Conservation (phyloP, 2,888 invertebrate genomes). For the Phytoseiulus persimilis region DNA sequence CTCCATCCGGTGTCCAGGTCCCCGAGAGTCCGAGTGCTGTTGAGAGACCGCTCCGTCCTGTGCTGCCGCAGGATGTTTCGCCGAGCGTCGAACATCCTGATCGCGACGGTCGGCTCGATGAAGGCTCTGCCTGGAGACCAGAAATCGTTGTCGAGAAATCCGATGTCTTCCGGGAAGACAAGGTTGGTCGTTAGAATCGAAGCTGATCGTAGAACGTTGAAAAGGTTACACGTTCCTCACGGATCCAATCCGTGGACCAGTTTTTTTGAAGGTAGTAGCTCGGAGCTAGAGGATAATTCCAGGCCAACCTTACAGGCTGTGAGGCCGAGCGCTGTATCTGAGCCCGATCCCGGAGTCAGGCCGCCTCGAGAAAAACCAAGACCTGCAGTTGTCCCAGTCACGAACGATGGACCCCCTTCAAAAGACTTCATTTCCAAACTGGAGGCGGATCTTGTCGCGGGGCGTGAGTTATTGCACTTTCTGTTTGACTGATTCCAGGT, state of each 20-base stretch:
- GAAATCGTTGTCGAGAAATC: conserved; percentile 1
- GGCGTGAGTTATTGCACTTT: neutral
- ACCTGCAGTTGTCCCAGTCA: neutral
- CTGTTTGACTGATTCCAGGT: too few species aligned
- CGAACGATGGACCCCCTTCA: neutral
- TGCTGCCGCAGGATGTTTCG: neutral
- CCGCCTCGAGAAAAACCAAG: neutral
- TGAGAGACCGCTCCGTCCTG: neutral
- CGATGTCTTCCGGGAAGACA: conserved; percentile 16
- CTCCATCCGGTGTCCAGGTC: neutral
- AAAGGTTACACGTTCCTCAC: neutral
- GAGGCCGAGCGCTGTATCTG: neutral
- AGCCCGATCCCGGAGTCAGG: neutral
- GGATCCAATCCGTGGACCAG: too few species aligned
- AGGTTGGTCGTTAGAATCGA: neutral
- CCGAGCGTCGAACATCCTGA: neutral
- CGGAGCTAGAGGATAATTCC: neutral
- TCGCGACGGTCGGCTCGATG: neutral
- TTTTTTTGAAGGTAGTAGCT: too few species aligned
- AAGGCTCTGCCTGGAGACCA: neutral
- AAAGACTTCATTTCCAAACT: conserved; percentile 7
- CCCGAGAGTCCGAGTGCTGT: neutral
- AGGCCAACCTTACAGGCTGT: neutral
- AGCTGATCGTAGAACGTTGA: too few species aligned
- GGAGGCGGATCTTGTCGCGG: conserved; percentile 13